Evolutionary conservation across 2,797 vertebrate species (phyloP).

Genomic region (Naso thynnoides): DNA sequence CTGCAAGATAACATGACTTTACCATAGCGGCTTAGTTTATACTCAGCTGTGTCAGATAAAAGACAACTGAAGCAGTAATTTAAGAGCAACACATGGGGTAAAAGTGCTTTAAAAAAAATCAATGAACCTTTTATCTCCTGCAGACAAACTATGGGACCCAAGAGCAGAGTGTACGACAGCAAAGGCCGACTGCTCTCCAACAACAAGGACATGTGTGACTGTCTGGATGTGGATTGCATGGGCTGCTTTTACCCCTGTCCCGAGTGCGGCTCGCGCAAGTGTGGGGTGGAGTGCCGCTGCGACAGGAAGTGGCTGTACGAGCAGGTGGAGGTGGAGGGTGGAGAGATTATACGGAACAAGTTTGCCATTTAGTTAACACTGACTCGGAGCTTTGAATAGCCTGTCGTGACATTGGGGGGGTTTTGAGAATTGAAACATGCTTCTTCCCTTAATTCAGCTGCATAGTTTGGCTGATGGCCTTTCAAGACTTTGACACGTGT

Average conservation of each 20-base stretch:
- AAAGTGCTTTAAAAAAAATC: conserved; percentile 12
- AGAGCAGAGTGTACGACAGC: conserved; percentile 94
- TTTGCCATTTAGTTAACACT: conserved; percentile 80
- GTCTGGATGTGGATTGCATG: conserved; percentile 94
- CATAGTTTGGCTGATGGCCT: neutral
- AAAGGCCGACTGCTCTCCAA: conserved; percentile 92
- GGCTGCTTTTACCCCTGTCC: conserved; percentile 98
- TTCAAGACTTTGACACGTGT: conserved; percentile 20
- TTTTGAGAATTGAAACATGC: neutral
- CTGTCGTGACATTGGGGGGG: neutral
- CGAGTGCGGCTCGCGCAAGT: conserved; percentile 92
- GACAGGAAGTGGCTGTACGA: conserved; percentile 99
- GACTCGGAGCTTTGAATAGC: neutral
- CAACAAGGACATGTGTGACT: conserved; percentile 95
- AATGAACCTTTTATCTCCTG: neutral
- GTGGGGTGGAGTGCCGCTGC: conserved; percentile 94
- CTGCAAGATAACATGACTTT: too few relatives aligned
- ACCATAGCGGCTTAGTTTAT: conserved; percentile 9
- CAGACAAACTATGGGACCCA: conserved; percentile 89
- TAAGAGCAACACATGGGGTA: conserved; percentile 2
- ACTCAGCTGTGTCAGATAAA: conserved; percentile 16
- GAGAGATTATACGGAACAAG: conserved; percentile 95
- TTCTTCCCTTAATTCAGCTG: neutral
- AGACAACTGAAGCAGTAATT: conserved; percentile 23
- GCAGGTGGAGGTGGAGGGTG: conserved; percentile 97